Percentiles rank a stretch among this genome's conserved stretches.
Evolutionary conservation across 2,113 vertebrate species (phyloP).

Genomic region (Campylomormyrus numenius): DNA sequence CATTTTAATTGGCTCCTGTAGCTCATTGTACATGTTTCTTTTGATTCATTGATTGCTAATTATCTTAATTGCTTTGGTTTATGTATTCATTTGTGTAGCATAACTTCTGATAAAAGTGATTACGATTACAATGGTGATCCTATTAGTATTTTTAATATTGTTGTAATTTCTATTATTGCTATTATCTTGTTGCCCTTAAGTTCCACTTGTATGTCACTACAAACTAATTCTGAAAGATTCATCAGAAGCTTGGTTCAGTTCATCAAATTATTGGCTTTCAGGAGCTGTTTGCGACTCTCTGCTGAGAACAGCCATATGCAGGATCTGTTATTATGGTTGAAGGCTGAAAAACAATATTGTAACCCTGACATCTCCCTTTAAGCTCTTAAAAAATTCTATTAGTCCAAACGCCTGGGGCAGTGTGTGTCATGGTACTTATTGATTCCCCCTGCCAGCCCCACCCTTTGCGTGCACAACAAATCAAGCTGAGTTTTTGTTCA

Average conservation of each 20-base stretch:
- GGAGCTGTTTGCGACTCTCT: not conserved
- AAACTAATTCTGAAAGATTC: not conserved
- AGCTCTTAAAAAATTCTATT: conserved; percentile 15
- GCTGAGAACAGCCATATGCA: not conserved
- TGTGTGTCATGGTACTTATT: conserved; percentile 4
- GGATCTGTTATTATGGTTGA: not conserved
- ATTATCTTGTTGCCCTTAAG: not conserved
- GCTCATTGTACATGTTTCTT: not conserved
- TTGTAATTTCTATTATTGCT: not conserved
- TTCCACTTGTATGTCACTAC: conserved; percentile 1
- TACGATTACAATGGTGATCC: not conserved
- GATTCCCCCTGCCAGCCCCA: not conserved
- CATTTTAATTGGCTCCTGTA: not conserved
- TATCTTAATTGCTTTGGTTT: not conserved
- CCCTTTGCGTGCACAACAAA: not conserved
- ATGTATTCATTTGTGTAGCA: not conserved
- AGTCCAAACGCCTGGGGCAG: conserved; percentile 5
- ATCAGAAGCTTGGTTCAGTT: not conserved
- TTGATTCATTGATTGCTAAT: not conserved
- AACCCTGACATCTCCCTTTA: conserved; percentile 11
- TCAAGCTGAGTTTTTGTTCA: conserved; percentile 15
- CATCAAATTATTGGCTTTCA: conserved; percentile 7
- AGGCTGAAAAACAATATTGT: conserved; percentile 16
- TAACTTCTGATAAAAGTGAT: not conserved
- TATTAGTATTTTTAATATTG: not conserved